A percentile compares a stretch with the other conserved stretches of the same genome.
These are phyloP conservation scores for Diplodus puntazzo DNA, from an alignment of 2,797 vertebrate genomes.

Conservation along the genomic window DNA sequence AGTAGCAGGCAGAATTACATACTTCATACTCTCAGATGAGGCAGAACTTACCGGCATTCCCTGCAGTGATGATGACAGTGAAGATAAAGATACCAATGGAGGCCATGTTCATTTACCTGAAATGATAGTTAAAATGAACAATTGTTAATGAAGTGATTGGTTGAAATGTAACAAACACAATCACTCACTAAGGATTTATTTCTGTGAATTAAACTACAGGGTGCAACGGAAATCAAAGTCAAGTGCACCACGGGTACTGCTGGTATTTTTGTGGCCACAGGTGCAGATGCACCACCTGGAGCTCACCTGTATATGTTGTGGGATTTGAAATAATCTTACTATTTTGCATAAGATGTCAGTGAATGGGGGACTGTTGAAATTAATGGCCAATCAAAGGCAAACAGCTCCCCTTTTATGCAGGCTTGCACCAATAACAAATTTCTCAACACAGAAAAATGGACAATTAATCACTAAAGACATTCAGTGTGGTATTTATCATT, in stretches of 20 bases:
- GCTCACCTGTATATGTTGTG: no score
- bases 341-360: no score
- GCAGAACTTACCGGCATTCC: constrained; percentile 25
- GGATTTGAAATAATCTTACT: no score
- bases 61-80: accelerated
- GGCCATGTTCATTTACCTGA: constrained; percentile 66
- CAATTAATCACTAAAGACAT: no score
- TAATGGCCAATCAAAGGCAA: no score
- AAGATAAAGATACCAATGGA: background rate
- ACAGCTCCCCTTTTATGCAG: no score
- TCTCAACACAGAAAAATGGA: no score
- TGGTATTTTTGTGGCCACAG: background rate
- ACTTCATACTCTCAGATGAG: background rate
- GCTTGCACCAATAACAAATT: no score
- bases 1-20: background rate
- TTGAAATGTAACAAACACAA: background rate
- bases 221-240: background rate
- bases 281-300: background rate
- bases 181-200: accelerated
- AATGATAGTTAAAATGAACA: background rate
- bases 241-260: no score
- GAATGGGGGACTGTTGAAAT: no score
- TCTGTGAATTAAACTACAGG: accelerated
- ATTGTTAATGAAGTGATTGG: accelerated
- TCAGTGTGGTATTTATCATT: no score